Base-by-base conservation (phyloP, 2,888 invertebrate species). In the Agonopterix heracliana region DNA sequence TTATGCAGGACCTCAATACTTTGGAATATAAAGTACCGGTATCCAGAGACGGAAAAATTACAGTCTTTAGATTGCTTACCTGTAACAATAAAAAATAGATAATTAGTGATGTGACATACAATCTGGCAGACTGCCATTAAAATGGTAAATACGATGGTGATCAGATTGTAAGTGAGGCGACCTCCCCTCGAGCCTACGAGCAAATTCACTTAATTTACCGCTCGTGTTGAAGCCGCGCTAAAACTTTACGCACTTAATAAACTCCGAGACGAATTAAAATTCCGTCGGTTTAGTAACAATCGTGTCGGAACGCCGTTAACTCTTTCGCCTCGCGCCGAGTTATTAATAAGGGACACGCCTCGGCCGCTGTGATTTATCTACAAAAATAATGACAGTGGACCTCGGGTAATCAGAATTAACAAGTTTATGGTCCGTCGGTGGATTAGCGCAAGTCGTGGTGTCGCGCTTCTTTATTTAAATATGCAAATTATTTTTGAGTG, bases 201-300 rank as follows among this genome's bases (percentile, higher is more conserved):
- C 66, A 75, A 83, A 83, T 83, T 83, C 76, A 80, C 80, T 84
- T 82, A 84, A 82, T 84, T 81, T 76, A 74, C 74, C 74, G 74
- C 72, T 71, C 72, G 68, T 71, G 71, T 67, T 69, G 71, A 68
- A 66, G 66, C 73, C 68, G 69, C 71, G 74, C 77, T 78, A 71
- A 83, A 87, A 87, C 81, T 86, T 86, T 83, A 85, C 85, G 82
- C 85, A 84, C 85, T 85, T 87, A 85, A 87, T 85, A 82, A 86
- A 87, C 82, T 81, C 78, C 60, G 68, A 71, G 78, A 71, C 75
- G 79, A 84, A 85, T 87, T 87, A 86, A 87, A 87, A 86, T 85
- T 84, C 84, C 82, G 73, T 74, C 74, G 79, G 85, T 78, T 83
- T 79, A 78, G 81, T 74, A 81, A 81, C 81, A 82, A 81, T 81